A percentile compares a stretch with the other conserved stretches of the same genome.
phyloP scores from a whole-genome alignment of 2,797 vertebrate genomes.

The Carduelis carduelis region DNA sequence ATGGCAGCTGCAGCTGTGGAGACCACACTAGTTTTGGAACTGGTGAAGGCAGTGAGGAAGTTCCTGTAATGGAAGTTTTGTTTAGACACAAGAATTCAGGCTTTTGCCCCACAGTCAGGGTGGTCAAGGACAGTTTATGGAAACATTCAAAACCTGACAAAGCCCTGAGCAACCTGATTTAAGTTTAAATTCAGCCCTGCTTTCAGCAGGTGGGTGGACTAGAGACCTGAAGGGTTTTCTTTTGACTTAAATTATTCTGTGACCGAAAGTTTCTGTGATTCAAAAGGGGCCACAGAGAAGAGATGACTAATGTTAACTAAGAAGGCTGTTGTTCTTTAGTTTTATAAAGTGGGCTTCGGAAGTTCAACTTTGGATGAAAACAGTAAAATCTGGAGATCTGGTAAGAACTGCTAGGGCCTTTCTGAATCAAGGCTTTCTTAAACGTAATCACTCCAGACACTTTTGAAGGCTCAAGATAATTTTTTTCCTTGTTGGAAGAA shows the following conservation, averaged over 20 bases:
- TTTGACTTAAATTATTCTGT: neutral
- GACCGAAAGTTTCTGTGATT: neutral
- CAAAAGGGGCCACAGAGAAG: neutral
- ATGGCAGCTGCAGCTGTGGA: neutral
- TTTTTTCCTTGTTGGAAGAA: neutral
- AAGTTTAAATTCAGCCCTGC: neutral
- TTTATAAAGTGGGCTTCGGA: neutral
- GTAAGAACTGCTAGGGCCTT: neutral
- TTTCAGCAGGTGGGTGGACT: neutral
- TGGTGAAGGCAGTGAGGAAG: neutral
- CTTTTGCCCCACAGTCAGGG: neutral
- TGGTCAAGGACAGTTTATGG: neutral
- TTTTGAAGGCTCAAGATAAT: neutral
- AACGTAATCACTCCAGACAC: neutral
- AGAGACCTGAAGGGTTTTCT: neutral
- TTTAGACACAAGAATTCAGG: accelerated
- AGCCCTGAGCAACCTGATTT: neutral
- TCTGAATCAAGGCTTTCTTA: neutral
- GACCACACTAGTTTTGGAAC: neutral
- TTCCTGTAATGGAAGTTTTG: neutral
- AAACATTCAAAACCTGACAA: neutral
- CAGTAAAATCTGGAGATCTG: neutral
- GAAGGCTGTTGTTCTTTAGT: neutral
- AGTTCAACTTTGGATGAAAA: neutral
- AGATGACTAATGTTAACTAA: neutral